Base-by-base conservation (phyloP, 1,140 invertebrate genomes). In the Littorina saxatilis region DNA sequence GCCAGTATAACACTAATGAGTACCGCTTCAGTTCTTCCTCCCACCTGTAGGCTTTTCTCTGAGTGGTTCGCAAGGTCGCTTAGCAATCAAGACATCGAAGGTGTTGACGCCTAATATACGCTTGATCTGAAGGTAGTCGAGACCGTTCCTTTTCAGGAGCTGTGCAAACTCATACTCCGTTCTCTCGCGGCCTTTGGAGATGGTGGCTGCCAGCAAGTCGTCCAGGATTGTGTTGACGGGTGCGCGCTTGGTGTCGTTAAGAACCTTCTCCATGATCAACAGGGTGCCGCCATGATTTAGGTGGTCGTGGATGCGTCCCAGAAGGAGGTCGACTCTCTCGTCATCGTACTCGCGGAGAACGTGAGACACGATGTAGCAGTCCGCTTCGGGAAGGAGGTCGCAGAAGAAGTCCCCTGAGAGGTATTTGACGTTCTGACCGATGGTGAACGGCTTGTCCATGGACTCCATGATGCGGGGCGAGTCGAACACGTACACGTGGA, bases 341-440 rank as follows among this genome's bases (percentile, higher is more conserved):
- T 76, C 74, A 50, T 76, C 74, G 20, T 58, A 76, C 29, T 76
- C 74, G 17, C 43, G 74, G 17, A 76, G 50, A 2, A 76, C 50
- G 50, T 58, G 74, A 1, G 74, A 52, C 29, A 76, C 17, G 32
- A 76, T 55, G 50, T 52, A 76, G 15, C 50, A 58, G 50, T 76
- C 74, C 27, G 74, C 74, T 11, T 13, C 29, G 15, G 74, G 74
- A 76, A 58, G 55, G 17, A 23, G 15, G 47, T 55, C 74, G 13
- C 20, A 37, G 50, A 76, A 76, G 47, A 76, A 76, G 74, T 76
- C 47, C 11, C 74, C 74, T 39, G 32, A 35, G 35, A 68, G 32
- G 66, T 17, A 68, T 1, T 27, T 32, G 66, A 40, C 23, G 13
- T 68, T 68, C 66, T 68, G 66, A 35, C 39, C 39, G 66, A 68